Evolutionary conservation across 2,797 vertebrate genomes (phyloP).

Genomic region (Phrynocephalus forsythii): DNA sequence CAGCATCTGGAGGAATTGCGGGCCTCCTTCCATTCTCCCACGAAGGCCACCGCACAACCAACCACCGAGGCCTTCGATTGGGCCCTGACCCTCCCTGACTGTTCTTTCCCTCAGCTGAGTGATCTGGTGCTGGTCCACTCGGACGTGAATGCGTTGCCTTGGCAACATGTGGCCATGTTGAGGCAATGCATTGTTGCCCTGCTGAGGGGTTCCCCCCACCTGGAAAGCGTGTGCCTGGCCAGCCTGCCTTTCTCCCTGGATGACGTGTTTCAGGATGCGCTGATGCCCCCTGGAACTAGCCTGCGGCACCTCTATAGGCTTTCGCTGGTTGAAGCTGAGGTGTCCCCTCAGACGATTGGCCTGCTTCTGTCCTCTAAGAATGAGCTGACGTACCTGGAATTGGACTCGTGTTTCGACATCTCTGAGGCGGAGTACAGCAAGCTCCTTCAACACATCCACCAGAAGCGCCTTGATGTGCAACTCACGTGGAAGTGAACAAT

Average conservation of each 20-base stretch:
- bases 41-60: fast-evolving
- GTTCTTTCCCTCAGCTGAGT: conserved; percentile 2
- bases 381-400: no score
- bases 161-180: conserved; percentile 68
- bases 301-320: conserved; percentile 56
- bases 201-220: conserved; percentile 70
- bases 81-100: conserved; percentile 31
- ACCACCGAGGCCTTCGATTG: conserved; percentile 8
- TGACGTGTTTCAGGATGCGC: conserved; percentile 47
- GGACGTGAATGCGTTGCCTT: background rate
- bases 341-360: background rate
- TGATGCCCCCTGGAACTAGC: fast-evolving
- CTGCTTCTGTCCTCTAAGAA: conserved; percentile 56
- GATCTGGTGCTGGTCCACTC: conserved; percentile 48
- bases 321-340: conserved; percentile 49
- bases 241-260: conserved; percentile 79
- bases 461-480: conserved; percentile 48
- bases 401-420: conserved; percentile 56
- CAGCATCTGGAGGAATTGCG: conserved; percentile 77
- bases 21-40: conserved; percentile 70
- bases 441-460: conserved; percentile 31
- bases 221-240: conserved; percentile 78
- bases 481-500: conserved; percentile 60
- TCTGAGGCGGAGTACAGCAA: conserved; percentile 55
- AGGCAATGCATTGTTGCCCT: conserved; percentile 72